Conservation (phyloP, 2,888 invertebrate species). For the Mimas tiliae region DNA sequence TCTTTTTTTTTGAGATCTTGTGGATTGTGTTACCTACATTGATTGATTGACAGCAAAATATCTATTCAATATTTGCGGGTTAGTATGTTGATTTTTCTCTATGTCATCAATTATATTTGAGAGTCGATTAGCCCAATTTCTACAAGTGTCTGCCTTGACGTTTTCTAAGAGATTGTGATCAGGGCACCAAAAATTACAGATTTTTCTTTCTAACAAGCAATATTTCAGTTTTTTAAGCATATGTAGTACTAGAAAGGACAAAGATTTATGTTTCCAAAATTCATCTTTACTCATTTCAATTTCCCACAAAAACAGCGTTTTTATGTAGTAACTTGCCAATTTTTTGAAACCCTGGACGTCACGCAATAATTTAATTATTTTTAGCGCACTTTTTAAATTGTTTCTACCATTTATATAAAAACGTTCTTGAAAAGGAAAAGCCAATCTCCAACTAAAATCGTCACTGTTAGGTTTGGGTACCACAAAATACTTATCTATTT, state of each 20-base stretch:
- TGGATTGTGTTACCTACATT: background rate
- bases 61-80: slow-evolving; percentile 47
- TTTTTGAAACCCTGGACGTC: slow-evolving; percentile 62
- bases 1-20: background rate
- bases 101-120: slow-evolving; percentile 52
- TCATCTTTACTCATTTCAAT: slow-evolving; percentile 40
- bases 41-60: slow-evolving; percentile 40
- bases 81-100: slow-evolving; percentile 45
- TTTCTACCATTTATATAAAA: slow-evolving; percentile 52
- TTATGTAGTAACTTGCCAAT: slow-evolving; percentile 67
- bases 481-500: slow-evolving; percentile 54
- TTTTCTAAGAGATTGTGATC: slow-evolving; percentile 59
- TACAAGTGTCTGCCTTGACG: slow-evolving; percentile 55
- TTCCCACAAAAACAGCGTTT: slow-evolving; percentile 68
- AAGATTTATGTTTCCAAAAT: slow-evolving; percentile 59
- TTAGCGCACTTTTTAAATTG: slow-evolving; percentile 61
- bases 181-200: slow-evolving; percentile 64
- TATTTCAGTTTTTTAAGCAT: slow-evolving; percentile 59
- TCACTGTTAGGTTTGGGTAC: slow-evolving; percentile 64
- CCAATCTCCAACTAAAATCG: slow-evolving; percentile 62
- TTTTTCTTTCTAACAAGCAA: slow-evolving; percentile 46
- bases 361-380: slow-evolving; percentile 60
- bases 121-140: slow-evolving; percentile 59
- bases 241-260: slow-evolving; percentile 55
- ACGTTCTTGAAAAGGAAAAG: slow-evolving; percentile 66